Conservation (phyloP, 2,888 invertebrate genomes). For the Subacronicta megacephala region DNA sequence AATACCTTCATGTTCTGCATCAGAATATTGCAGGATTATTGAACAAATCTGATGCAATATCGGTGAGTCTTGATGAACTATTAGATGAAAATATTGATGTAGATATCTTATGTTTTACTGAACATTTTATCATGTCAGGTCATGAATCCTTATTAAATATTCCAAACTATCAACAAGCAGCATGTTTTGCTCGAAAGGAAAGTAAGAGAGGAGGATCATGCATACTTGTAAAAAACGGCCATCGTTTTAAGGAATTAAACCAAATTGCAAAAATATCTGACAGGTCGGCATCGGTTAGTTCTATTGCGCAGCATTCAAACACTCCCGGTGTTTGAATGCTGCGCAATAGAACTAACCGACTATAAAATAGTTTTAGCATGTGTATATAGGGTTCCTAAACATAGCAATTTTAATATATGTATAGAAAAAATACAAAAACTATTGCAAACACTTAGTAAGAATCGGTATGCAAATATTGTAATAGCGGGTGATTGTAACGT, state of each 20-base stretch:
- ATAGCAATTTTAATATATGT: neutral
- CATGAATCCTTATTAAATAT: conserved; percentile 1
- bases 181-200: conserved; percentile 8
- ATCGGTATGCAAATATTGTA: no score
- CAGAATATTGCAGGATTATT: conserved; percentile 6
- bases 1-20: conserved; percentile 5
- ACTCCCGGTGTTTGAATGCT: conserved; percentile 19
- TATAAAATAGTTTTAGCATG: conserved; percentile 5
- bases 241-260: conserved; percentile 5
- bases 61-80: conserved; percentile 11
- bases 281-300: no score
- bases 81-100: neutral
- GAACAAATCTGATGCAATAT: conserved; percentile 7
- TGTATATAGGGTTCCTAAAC: conserved; percentile 10
- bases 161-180: conserved; percentile 7
- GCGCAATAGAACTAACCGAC: conserved; percentile 7
- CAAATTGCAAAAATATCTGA: conserved; percentile 3
- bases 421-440: conserved; percentile 9
- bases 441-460: no score
- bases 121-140: conserved; percentile 15
- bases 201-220: conserved; percentile 19
- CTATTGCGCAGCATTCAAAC: no score
- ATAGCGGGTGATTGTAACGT: no score
- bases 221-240: conserved; percentile 12
- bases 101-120: neutral